These are phyloP conservation scores for Galbula dea DNA, from an alignment of 2,113 vertebrate genomes.

Conservation along the genomic window DNA sequence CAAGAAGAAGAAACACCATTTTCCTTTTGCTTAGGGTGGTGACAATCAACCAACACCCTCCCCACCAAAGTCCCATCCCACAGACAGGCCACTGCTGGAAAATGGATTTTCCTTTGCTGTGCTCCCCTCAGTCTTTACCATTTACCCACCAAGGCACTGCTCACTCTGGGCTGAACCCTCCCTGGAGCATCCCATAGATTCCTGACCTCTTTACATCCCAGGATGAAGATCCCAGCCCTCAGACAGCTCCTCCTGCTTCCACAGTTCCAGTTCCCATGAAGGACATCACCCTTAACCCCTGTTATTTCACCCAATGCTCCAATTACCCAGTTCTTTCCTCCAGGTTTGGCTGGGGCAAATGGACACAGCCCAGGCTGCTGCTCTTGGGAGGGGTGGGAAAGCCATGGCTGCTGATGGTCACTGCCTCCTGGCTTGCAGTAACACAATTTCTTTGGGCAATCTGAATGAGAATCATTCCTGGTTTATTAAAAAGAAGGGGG, in stretches of 20 bases:
- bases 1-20: not conserved
- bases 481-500: constrained; percentile 20
- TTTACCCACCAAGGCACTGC: not conserved
- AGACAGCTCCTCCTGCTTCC: not conserved
- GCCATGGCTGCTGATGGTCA: not conserved
- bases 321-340: too few species aligned
- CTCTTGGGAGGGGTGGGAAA: constrained; percentile 22
- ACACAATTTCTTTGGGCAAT: not conserved
- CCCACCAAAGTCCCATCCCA: not conserved
- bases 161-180: not conserved
- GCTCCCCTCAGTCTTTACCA: not conserved
- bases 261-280: not conserved
- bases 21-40: not conserved
- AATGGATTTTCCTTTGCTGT: not conserved
- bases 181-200: not conserved
- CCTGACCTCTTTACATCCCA: fast-evolving
- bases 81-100: not conserved
- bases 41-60: not conserved
- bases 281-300: not conserved
- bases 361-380: not conserved
- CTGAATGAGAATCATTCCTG: not conserved
- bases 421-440: not conserved
- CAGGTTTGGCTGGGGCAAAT: not conserved
- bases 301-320: not conserved
- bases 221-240: not conserved